phyloP scores from a whole-genome alignment of 2,888 invertebrate genomes.

The Ceratothoa steindachneri region DNA sequence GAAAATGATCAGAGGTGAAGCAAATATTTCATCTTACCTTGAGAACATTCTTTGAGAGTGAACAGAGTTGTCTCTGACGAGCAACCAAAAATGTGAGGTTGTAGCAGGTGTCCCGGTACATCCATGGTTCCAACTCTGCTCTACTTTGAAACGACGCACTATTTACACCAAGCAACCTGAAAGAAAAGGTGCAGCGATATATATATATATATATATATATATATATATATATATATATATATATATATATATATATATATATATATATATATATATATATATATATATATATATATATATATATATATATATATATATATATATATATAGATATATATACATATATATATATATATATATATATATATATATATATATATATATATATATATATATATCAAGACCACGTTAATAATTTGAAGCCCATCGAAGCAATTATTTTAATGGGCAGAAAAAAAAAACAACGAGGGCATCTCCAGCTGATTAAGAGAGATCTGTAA shows the following conservation, averaged over 20 bases:
- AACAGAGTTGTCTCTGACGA: constrained; percentile 67
- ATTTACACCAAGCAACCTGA: constrained; percentile 57
- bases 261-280: constrained; percentile 12
- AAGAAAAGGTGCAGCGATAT: background rate
- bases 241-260: constrained; percentile 16
- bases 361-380: no score
- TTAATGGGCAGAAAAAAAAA: no score
- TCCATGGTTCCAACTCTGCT: constrained; percentile 50
- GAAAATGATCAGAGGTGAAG: no score
- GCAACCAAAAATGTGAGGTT: constrained; percentile 67
- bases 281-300: background rate
- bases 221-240: constrained; percentile 17
- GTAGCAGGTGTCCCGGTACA: constrained; percentile 65
- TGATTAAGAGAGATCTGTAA: background rate
- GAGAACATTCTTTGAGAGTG: constrained; percentile 67
- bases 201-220: constrained; percentile 14
- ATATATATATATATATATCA: no score
- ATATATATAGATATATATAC: no score
- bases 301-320: background rate
- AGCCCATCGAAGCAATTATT: no score
- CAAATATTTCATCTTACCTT: no score
- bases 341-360: no score
- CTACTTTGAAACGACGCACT: constrained; percentile 53
- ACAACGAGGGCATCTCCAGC: no score
- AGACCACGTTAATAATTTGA: no score